phyloP scores from a whole-genome alignment of 2,113 vertebrate species.

The Notechis scutatus region DNA sequence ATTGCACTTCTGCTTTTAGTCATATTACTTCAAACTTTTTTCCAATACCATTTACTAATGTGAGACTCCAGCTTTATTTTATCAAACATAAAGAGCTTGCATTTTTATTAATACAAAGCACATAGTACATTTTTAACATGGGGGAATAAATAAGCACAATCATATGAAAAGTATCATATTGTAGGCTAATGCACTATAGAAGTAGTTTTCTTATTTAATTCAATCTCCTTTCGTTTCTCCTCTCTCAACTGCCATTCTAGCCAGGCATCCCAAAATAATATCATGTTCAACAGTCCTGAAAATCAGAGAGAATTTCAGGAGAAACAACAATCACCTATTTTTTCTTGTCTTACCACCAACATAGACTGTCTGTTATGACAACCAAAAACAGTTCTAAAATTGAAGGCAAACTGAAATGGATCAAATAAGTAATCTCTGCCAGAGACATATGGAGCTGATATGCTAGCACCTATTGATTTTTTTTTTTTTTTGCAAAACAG shows the following conservation, averaged over 20 bases:
- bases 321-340: background rate
- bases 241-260: background rate
- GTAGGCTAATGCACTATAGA: background rate
- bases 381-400: background rate
- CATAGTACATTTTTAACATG: background rate
- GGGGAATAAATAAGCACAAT: background rate
- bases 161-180: background rate
- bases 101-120: background rate
- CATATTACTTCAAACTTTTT: background rate
- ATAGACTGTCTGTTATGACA: background rate
- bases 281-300: background rate
- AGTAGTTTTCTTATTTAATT: background rate
- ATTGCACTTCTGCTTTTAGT: background rate
- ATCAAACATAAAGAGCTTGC: background rate
- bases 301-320: background rate
- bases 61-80: background rate
- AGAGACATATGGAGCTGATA: background rate
- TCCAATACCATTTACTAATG: background rate
- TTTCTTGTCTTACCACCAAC: background rate
- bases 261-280: background rate
- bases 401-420: background rate
- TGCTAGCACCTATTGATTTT: background rate
- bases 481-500: background rate
- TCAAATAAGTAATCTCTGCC: background rate
- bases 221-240: background rate